phyloP scores from a whole-genome alignment of 2,113 vertebrate species.

The Thalassoma bifasciatum region DNA sequence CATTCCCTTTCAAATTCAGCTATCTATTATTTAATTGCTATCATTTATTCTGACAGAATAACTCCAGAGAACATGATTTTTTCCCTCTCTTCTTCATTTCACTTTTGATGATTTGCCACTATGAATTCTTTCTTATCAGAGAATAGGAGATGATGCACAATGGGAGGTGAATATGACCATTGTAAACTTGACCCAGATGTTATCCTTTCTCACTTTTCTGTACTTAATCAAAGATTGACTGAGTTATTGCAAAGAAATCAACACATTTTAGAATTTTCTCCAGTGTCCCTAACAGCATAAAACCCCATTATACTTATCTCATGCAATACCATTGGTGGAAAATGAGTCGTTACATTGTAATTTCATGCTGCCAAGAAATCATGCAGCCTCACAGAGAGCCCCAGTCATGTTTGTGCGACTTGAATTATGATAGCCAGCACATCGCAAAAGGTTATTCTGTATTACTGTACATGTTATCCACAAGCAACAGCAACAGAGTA shows the following conservation, averaged over 20 bases:
- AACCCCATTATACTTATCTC: conserved; percentile 47
- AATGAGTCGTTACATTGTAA: conserved; percentile 66
- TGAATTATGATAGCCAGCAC: conserved; percentile 42
- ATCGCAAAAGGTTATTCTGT: conserved; percentile 25
- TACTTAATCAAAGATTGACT: conserved; percentile 34
- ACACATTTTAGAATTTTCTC: conserved; percentile 19
- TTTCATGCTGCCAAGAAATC: conserved; percentile 63
- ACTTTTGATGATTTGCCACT: conserved; percentile 60
- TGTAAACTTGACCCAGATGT: conserved; percentile 44
- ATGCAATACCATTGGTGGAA: conserved; percentile 41
- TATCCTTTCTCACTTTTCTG: conserved; percentile 23
- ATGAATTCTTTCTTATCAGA: conserved; percentile 60
- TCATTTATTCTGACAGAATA: conserved; percentile 76
- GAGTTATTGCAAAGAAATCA: conserved; percentile 28
- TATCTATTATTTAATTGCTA: conserved; percentile 80
- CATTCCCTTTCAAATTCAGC: conserved; percentile 75
- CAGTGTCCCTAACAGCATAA: conserved; percentile 15
- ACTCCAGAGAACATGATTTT: conserved; percentile 56
- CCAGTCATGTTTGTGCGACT: conserved; percentile 42
- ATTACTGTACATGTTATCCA: conserved; percentile 30
- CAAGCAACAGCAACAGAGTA: conserved; percentile 49
- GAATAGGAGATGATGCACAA: conserved; percentile 44
- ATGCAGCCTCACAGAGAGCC: conserved; percentile 43
- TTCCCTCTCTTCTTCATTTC: conserved; percentile 44
- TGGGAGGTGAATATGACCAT: conserved; percentile 37